Evolutionary conservation across 2,797 vertebrate species (phyloP), one percentile per base, ranked within the genome.

Genomic region (Limnodromus scolopaceus): DNA sequence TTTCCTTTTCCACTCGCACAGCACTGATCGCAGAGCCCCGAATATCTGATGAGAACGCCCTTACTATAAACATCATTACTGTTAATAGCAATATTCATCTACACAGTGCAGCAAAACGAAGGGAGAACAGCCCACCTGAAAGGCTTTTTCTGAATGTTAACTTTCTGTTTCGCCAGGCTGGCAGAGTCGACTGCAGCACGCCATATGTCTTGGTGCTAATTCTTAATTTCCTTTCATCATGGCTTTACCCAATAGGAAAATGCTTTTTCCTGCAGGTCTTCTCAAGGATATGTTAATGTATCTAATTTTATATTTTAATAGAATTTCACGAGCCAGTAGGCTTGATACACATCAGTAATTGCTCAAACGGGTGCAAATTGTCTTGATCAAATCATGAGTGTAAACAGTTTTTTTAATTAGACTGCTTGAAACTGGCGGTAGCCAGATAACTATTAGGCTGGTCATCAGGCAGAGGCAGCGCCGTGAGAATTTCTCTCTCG

Each of bases 381-480:
- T 75, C 91, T 79, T 87, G 87, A 96, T 96, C 84, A 84, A 93
- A 96, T 82, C 41, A 79, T 11, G 34, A 84, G 92, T 16, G 75
- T 74, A 94, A 93, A 96, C 71, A 77, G 55, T 81, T 94, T 94
- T 94, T 88, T 91, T 79, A 87, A 96, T 96, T 89, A 87, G 94
- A 84, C 54, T 64, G 63, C 71, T 84, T 78, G 71, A 95, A 93
- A 93, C 39, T 41, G 63, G 65, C 55, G 46, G 79, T 49, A 93
- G 86, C 30, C 80, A 78, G 78, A 46, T 76, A 68, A 95, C 51
- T 65, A 78, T 80, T 71, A 76, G 32, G 48, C 43, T 51, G 58
- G 49, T 60, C 86, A 91, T 30, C 36, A 83, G 48, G 27, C 43
- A 72, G 84, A 84, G 87, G 76, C 45, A 84, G 69, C 39, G 49